These are phyloP conservation scores for Oxyscelio sp. DNA, from an alignment of 2,888 invertebrate genomes.

Conservation along the genomic window DNA sequence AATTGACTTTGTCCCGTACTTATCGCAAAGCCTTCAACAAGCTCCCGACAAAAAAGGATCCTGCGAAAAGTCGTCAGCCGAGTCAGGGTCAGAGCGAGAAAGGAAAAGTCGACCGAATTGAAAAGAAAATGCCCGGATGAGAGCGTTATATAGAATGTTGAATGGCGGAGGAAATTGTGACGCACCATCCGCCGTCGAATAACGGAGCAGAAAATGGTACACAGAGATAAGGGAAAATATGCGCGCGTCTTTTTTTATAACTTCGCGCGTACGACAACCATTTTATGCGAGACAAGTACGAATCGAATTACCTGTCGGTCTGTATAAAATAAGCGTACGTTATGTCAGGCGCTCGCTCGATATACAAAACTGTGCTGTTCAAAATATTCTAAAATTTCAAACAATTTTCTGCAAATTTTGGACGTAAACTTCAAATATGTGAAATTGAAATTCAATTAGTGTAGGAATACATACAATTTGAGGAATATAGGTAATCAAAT, in stretches of 20 bases:
- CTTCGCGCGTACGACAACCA: conserved; percentile 26
- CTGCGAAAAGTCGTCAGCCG: conserved; percentile 16
- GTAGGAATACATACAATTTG: too few relatives aligned
- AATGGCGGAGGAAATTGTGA: conserved; percentile 42
- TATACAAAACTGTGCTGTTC: too few relatives aligned
- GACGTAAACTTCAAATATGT: too few relatives aligned
- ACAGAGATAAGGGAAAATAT: conserved; percentile 15
- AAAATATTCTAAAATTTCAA: too few relatives aligned
- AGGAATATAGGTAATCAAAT: too few relatives aligned
- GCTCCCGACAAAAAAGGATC: conserved; percentile 61
- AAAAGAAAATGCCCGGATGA: conserved; percentile 68
- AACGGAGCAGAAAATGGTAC: conserved; percentile 12
- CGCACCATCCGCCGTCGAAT: conserved; percentile 17
- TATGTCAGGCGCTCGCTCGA: too few relatives aligned
- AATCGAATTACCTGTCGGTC: conserved; percentile 65
- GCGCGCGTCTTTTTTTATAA: conserved; percentile 36
- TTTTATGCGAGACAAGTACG: conserved; percentile 47
- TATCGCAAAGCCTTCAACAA: conserved; percentile 77
- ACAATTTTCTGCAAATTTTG: too few relatives aligned
- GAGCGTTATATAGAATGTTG: conserved; percentile 18
- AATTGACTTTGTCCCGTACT: conserved; percentile 77
- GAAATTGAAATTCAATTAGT: too few relatives aligned
- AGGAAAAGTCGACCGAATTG: conserved; percentile 12
- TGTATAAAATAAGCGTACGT: conserved; percentile 37
- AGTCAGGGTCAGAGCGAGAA: neutral